A percentile compares a stretch with the other conserved stretches of the same genome.
phyloP scores from a whole-genome alignment of 1,140 invertebrate species.

The Latrodectus geometricus region DNA sequence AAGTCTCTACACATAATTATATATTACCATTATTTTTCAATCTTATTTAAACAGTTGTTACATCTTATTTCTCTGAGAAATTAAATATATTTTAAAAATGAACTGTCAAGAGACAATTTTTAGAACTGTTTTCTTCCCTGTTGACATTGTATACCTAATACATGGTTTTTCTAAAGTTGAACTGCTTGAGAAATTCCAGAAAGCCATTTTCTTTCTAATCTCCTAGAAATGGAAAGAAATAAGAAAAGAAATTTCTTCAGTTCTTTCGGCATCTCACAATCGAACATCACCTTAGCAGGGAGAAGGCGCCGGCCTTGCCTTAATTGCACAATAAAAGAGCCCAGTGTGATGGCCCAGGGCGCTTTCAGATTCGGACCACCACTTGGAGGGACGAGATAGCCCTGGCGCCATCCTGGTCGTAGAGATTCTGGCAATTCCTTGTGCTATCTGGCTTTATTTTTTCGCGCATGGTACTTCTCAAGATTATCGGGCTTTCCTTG shows the following conservation, averaged over 20 bases:
- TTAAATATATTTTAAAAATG: too few relatives aligned
- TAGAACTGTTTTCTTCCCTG: too few relatives aligned
- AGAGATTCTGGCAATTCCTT: slow-evolving; percentile 36
- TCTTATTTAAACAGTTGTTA: too few relatives aligned
- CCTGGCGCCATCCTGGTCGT: slow-evolving; percentile 50
- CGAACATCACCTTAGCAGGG: slow-evolving; percentile 19
- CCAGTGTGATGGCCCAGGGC: background rate
- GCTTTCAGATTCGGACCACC: background rate
- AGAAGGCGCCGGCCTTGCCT: slow-evolving; percentile 30
- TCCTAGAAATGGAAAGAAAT: background rate
- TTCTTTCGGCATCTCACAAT: slow-evolving; percentile 26
- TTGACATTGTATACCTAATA: too few relatives aligned
- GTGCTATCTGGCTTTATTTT: slow-evolving; percentile 40
- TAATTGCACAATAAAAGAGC: slow-evolving; percentile 58
- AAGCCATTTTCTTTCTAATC: background rate
- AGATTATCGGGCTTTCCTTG: slow-evolving; percentile 43
- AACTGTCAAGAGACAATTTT: too few relatives aligned
- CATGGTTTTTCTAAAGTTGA: background rate
- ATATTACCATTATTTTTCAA: too few relatives aligned
- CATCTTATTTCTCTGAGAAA: too few relatives aligned
- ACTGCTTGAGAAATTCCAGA: background rate
- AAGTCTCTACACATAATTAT: too few relatives aligned
- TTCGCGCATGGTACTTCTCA: slow-evolving; percentile 49
- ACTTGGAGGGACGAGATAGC: slow-evolving; percentile 29
- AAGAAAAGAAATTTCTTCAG: slow-evolving; percentile 8